These are phyloP conservation scores for Pluvianellus socialis DNA, from an alignment of 2,113 vertebrate species.

Conservation along the genomic window DNA sequence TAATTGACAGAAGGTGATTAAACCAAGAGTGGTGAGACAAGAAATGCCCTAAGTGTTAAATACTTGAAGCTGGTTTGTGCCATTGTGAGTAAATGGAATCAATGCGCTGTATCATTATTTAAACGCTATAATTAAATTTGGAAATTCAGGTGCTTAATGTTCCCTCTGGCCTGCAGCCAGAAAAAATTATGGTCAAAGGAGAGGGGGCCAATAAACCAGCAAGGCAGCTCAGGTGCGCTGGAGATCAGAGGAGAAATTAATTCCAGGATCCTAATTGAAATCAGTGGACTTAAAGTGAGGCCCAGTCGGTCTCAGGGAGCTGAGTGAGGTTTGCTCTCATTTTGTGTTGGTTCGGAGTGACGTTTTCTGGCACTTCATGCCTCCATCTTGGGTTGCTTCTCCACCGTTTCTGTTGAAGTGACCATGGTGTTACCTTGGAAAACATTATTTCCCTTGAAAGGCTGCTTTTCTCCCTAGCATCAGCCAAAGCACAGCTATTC, in stretches of 20 bases:
- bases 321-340: neutral
- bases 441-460: neutral
- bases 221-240: neutral
- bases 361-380: neutral
- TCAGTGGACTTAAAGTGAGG: neutral
- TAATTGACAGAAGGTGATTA: slow-evolving; percentile 59
- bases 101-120: slow-evolving; percentile 57
- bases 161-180: slow-evolving; percentile 24
- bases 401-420: neutral
- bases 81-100: slow-evolving; percentile 48
- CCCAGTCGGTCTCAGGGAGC: neutral
- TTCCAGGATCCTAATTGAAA: neutral
- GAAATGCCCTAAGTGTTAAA: slow-evolving; percentile 48
- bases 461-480: neutral
- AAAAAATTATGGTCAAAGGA: neutral
- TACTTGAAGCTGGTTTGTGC: slow-evolving; percentile 47
- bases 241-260: slow-evolving; percentile 10
- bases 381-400: neutral
- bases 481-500: neutral
- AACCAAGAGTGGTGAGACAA: neutral
- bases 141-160: slow-evolving; percentile 54
- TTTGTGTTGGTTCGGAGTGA: neutral
- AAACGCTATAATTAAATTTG: slow-evolving; percentile 55
- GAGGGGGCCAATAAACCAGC: neutral
- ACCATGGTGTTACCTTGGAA: rapidly evolving